A percentile compares a stretch with the other conserved stretches of the same genome.
phyloP scores from a whole-genome alignment of 1,140 invertebrate species.

The Radopholus similis region DNA sequence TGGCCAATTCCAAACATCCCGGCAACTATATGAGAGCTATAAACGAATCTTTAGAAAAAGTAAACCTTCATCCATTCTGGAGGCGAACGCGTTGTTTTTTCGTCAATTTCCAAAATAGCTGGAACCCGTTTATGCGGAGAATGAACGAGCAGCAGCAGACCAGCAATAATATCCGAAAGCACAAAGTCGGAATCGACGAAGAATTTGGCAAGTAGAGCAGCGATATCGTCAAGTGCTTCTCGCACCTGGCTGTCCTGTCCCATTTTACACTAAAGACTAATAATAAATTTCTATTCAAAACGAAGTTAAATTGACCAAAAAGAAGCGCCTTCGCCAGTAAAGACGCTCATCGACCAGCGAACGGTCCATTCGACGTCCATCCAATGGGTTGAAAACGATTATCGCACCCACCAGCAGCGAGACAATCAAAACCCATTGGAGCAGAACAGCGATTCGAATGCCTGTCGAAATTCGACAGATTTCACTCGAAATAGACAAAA shows the following conservation, averaged over 20 bases:
- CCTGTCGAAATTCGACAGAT: conserved; percentile 8
- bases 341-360: conserved; percentile 35
- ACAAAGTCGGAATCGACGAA: conserved; percentile 69
- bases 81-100: conserved; percentile 6
- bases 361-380: conserved; percentile 38
- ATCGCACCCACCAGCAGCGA: conserved; percentile 46
- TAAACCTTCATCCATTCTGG: conserved; percentile 29
- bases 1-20: conserved; percentile 73
- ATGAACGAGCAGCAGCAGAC: conserved; percentile 71
- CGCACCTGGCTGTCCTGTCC: conserved; percentile 47
- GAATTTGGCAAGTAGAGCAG: conserved; percentile 47
- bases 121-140: conserved; percentile 41
- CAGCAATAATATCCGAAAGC: conserved; percentile 80
- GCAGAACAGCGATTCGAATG: conserved; percentile 40
- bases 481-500: conserved; percentile 11
- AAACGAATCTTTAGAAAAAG: not conserved
- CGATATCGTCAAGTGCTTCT: conserved; percentile 54
- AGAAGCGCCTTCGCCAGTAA: conserved; percentile 42
- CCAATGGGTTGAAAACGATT: conserved; percentile 53
- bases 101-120: conserved; percentile 6
- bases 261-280: conserved; percentile 54
- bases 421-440: conserved; percentile 53
- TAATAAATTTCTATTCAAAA: conserved; percentile 3
- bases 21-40: conserved; percentile 38
- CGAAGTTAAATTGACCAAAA: conserved; percentile 31